Percentiles rank a stretch among this genome's conserved stretches.
phyloP scores from a whole-genome alignment of 1,140 invertebrate species.

The Leptinotarsa lineolata region DNA sequence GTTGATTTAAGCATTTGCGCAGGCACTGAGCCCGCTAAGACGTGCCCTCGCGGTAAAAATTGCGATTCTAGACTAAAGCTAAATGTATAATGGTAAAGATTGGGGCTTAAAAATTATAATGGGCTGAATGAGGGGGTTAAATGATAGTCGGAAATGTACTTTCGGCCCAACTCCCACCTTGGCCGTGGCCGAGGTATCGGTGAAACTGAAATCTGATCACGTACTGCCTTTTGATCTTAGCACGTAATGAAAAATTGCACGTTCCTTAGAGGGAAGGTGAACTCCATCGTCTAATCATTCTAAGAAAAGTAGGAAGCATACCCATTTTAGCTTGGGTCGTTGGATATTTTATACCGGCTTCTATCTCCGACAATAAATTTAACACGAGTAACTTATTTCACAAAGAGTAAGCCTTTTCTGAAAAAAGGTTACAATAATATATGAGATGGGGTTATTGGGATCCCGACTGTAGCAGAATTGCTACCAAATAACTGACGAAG shows the following conservation, averaged over 20 bases:
- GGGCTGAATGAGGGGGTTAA: slow-evolving; percentile 50
- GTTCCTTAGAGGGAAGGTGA: slow-evolving; percentile 49
- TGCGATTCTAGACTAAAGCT: slow-evolving; percentile 67
- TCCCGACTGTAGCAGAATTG: no score
- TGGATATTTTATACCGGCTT: neutral
- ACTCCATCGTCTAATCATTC: slow-evolving; percentile 5
- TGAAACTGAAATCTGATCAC: slow-evolving; percentile 53
- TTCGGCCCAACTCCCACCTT: slow-evolving; percentile 19
- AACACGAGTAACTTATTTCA: neutral
- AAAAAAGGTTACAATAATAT: no score
- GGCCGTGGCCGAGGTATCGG: slow-evolving; percentile 5
- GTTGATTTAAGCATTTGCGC: slow-evolving; percentile 65
- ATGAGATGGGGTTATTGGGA: no score
- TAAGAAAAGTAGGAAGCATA: neutral
- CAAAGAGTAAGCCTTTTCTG: no score
- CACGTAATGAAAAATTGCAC: slow-evolving; percentile 66
- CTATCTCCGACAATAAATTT: neutral
- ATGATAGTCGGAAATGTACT: slow-evolving; percentile 34
- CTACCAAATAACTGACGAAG: no score
- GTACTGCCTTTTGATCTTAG: slow-evolving; percentile 59
- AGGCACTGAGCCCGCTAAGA: slow-evolving; percentile 60
- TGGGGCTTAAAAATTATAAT: slow-evolving; percentile 70
- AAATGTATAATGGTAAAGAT: slow-evolving; percentile 68
- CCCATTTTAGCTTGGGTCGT: neutral
- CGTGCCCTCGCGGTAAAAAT: slow-evolving; percentile 67